Evolutionary conservation across 2,888 invertebrate genomes (phyloP).

Genomic region (Drosophila setosimentum): DNA sequence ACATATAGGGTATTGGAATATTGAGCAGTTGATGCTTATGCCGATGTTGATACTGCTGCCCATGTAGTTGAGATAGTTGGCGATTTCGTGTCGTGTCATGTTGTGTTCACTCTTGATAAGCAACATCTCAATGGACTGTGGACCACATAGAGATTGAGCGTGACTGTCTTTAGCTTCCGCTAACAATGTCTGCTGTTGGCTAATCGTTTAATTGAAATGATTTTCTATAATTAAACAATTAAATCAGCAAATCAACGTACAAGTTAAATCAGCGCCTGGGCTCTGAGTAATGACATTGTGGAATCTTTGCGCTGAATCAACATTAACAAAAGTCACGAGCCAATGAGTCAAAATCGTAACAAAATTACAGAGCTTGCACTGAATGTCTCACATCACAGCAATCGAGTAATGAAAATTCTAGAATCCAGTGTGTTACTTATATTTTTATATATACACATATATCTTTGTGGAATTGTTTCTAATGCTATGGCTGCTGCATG

Average conservation of each 20-base stretch:
- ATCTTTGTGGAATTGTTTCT: slow-evolving; percentile 7
- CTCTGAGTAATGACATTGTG: slow-evolving; percentile 52
- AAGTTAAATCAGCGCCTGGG: slow-evolving; percentile 21
- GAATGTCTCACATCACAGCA: slow-evolving; percentile 1
- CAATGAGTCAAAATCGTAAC: slow-evolving; percentile 41
- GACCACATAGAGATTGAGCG: slow-evolving; percentile 33
- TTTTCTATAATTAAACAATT: slow-evolving; percentile 77
- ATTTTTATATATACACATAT: not conserved
- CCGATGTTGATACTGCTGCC: not conserved
- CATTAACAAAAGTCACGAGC: slow-evolving; percentile 46
- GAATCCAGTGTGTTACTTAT: not conserved
- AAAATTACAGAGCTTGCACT: slow-evolving; percentile 12
- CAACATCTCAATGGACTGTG: slow-evolving; percentile 19
- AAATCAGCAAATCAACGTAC: slow-evolving; percentile 54
- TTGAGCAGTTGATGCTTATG: not conserved
- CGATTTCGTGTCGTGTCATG: slow-evolving; percentile 52
- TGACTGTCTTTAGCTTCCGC: slow-evolving; percentile 3
- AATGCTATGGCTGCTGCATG: not conserved
- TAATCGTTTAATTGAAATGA: slow-evolving; percentile 63
- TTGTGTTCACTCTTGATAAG: slow-evolving; percentile 49
- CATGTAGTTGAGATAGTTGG: slow-evolving; percentile 18
- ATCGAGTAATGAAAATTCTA: not conserved
- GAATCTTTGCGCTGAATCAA: slow-evolving; percentile 29
- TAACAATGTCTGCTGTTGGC: not conserved
- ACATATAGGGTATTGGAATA: not conserved